These are phyloP conservation scores for Drosophila pegasa DNA, from an alignment of 2,888 invertebrate species.

Conservation along the genomic window DNA sequence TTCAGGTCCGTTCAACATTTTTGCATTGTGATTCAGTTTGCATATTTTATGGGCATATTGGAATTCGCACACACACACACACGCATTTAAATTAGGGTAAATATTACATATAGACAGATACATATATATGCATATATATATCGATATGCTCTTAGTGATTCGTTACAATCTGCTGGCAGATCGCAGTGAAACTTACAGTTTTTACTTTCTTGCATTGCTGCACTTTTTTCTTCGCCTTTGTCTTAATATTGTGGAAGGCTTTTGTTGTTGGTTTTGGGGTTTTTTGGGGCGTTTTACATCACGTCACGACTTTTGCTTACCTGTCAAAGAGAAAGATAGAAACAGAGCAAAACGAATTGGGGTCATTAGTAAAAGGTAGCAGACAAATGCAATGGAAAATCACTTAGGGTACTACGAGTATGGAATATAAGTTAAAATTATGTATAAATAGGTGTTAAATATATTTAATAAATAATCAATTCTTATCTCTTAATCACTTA, in stretches of 20 bases:
- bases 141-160: constrained; percentile 24
- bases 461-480: too few relatives aligned
- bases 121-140: neutral
- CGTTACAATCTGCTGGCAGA: constrained; percentile 52
- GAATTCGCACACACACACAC: constrained; percentile 27
- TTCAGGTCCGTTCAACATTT: constrained; percentile 58
- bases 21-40: constrained; percentile 75
- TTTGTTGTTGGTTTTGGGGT: neutral
- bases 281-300: constrained; percentile 59
- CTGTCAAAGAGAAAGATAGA: constrained; percentile 73
- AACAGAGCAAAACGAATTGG: constrained; percentile 61
- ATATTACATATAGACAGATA: neutral
- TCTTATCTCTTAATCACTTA: too few relatives aligned
- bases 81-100: constrained; percentile 13
- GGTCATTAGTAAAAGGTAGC: constrained; percentile 77
- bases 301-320: constrained; percentile 78
- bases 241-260: neutral
- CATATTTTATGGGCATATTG: constrained; percentile 60
- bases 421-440: neutral
- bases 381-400: constrained; percentile 41
- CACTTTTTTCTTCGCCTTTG: constrained; percentile 31
- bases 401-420: constrained; percentile 22
- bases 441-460: too few relatives aligned
- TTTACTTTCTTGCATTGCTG: constrained; percentile 57
- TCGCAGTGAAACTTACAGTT: constrained; percentile 71